Evolutionary conservation across 2,888 invertebrate genomes (phyloP), one percentile per base, ranked within the genome.

Genomic region (Abrostola tripartita): DNA sequence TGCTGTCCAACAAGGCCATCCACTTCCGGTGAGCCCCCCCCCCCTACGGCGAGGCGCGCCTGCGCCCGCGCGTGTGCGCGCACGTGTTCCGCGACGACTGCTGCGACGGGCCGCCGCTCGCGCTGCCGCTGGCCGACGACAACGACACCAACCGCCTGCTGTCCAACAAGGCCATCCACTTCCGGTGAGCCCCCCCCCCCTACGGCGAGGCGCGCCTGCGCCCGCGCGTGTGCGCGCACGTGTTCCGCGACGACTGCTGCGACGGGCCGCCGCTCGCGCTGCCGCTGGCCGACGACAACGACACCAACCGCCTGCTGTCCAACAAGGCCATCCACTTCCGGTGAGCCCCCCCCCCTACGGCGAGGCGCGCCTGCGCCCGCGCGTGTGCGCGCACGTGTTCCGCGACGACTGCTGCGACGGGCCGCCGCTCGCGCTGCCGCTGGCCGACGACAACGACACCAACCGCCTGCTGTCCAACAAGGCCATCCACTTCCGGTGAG

Each of bases 261-360:
- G 91, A 89, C 81, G 85, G 90, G 69, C 98, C 98, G 89, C 97
- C 97, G 81, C 96, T 96, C 59, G 97, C 97, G 90, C 96, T 97
- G 87, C 96, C 96, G 66, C 95, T 98, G 71, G 96, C 96, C 54
- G 98, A 98, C 90, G 96, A 97, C 71, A 96, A 96, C 67, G 98
- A 98, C 93, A 97, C 98, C 94, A 98, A 99, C 95, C 96, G 98
- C 79, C 96, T 99, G 87, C 95, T 99, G 79, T 97, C 98, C 81
- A 97, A 97, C 79, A 98, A 98, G 95, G 97, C 97, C 76, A 98
- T 99, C 81, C 98, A 98, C 95, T 97, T 98, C 94, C 96, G 98
- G 97, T 97, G 87, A 24, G 24, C 24, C 24, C 1, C 1, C 24
- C 24, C 40, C 98, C 99, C 8, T 98, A 97, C 88, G 98, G 98